Evolutionary conservation across 2,888 invertebrate species (phyloP).

Genomic region (Geophilus truncorum): DNA sequence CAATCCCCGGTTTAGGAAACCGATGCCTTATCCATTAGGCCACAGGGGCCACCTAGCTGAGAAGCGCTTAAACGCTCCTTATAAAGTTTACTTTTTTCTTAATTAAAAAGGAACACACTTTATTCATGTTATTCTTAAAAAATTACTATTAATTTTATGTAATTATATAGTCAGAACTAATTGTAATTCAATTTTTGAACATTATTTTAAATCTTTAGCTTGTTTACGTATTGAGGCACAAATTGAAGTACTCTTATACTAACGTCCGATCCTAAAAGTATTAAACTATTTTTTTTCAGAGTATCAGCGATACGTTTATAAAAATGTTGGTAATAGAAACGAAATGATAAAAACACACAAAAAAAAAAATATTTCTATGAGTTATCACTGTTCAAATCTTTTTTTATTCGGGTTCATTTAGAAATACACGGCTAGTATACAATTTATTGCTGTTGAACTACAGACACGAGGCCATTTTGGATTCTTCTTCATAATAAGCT

Average conservation of each 20-base stretch:
- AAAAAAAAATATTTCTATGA: not conserved
- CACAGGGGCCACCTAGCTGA: constrained; percentile 1
- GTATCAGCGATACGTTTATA: no score
- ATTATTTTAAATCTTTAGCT: no score
- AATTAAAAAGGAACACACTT: not conserved
- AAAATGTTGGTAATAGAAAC: no score
- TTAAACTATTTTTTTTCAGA: no score
- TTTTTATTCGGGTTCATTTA: constrained; percentile 15
- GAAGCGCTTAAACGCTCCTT: not conserved
- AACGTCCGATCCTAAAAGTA: no score
- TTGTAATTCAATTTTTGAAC: no score
- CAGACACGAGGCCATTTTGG: constrained; percentile 30
- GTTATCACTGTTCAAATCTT: not conserved
- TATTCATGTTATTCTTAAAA: not conserved
- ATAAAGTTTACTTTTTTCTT: not conserved
- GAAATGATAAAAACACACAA: not conserved
- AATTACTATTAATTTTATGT: not conserved
- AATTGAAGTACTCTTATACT: no score
- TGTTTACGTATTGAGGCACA: no score
- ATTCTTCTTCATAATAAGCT: constrained; percentile 10
- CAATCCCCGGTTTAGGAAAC: constrained; percentile 27
- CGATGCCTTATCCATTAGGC: constrained; percentile 29
- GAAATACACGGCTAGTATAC: constrained; percentile 32
- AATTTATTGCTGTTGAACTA: constrained; percentile 31
- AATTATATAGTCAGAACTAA: no score